Conservation (phyloP, 2,113 vertebrate species). For the Ictalurus punctatus region DNA sequence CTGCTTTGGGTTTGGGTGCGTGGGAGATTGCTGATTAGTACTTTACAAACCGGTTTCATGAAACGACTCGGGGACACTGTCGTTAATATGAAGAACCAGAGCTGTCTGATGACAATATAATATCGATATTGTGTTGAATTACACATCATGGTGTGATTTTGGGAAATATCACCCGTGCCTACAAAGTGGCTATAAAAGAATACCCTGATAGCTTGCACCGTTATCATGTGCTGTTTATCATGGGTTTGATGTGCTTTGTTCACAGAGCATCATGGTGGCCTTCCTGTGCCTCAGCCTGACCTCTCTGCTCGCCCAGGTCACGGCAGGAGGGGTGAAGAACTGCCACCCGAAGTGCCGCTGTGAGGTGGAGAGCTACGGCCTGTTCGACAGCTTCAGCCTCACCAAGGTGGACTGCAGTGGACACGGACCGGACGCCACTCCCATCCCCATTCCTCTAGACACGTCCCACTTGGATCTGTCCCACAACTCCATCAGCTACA, state of each 20-base stretch:
- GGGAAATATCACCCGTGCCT: no score
- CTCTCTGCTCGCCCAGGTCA: slow-evolving; percentile 57
- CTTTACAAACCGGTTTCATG: neutral
- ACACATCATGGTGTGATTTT: neutral
- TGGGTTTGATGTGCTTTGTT: slow-evolving; percentile 35
- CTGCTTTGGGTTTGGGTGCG: neutral
- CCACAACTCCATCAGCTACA: slow-evolving; percentile 80
- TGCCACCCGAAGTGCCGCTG: slow-evolving; percentile 90
- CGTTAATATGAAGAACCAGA: neutral
- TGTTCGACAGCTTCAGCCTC: slow-evolving; percentile 96
- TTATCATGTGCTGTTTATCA: neutral
- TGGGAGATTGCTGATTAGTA: neutral
- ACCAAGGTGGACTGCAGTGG: slow-evolving; percentile 90
- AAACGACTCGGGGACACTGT: neutral
- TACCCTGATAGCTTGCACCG: no score
- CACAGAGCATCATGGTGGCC: slow-evolving; percentile 66
- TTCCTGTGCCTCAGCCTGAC: slow-evolving; percentile 62
- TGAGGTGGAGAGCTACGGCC: slow-evolving; percentile 91
- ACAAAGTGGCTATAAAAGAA: no score
- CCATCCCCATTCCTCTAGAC: slow-evolving; percentile 89
- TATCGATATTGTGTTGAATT: neutral
- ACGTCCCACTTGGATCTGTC: slow-evolving; percentile 91
- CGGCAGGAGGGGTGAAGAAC: slow-evolving; percentile 67
- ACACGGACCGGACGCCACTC: slow-evolving; percentile 78
- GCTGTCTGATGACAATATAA: neutral